Evolutionary conservation across 2,113 vertebrate genomes (phyloP).

Genomic region (Euleptes europaea): DNA sequence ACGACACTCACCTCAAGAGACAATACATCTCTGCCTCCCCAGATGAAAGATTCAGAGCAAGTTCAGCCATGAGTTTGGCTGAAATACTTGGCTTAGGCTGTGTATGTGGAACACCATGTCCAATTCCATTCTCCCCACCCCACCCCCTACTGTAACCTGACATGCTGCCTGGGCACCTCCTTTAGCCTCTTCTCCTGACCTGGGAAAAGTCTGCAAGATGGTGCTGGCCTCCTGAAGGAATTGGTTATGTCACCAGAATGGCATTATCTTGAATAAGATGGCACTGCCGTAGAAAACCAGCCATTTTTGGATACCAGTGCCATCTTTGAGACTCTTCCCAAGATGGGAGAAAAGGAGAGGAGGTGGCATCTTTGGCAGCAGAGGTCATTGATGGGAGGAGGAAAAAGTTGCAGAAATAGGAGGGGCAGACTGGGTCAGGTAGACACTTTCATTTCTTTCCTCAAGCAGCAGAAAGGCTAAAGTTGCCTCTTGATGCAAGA

Average conservation of each 20-base stretch:
- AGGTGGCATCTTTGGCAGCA: neutral
- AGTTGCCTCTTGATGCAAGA: neutral
- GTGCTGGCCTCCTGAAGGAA: neutral
- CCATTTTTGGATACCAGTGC: neutral
- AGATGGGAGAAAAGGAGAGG: neutral
- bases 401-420: neutral
- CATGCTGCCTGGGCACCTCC: neutral
- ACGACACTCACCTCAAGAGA: neutral
- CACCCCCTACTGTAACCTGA: neutral
- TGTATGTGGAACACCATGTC: neutral
- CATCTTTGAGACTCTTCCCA: neutral
- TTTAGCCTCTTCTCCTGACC: neutral
- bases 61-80: neutral
- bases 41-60: neutral
- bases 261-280: neutral
- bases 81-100: neutral
- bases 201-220: neutral
- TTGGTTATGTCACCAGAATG: neutral
- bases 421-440: neutral
- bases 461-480: neutral
- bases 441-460: neutral
- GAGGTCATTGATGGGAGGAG: neutral
- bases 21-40: neutral
- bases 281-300: neutral
- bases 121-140: neutral